Evolutionary conservation across 1,140 invertebrate genomes (phyloP), one percentile per base, ranked within the genome.

Genomic region (Carposina sasakii): DNA sequence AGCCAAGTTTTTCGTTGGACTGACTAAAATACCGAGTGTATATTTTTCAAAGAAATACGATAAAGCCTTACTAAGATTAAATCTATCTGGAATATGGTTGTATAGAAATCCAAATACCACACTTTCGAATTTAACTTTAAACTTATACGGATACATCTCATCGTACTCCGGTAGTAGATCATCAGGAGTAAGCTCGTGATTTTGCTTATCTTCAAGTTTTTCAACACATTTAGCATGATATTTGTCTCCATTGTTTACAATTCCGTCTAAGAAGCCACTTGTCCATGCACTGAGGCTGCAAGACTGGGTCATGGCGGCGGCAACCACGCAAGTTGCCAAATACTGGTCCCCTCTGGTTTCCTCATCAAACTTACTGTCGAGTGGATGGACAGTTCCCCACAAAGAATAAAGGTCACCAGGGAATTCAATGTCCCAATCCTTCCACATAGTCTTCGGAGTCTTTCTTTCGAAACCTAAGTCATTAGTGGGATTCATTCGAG

Each of bases 381-480:
- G 62, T 2, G 88, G 88, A 77, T 89, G 86, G 12, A 90, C 51
- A 17, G 84, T 86, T 2, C 88, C 88, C 81, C 87, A 87, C 0
- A 90, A 59, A 0, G 89, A 89, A 69, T 83, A 90, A 2, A 90
- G 59, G 41, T 89, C 87, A 0, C 86, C 85, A n/a, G 85, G 81
- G 54, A 89, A 89, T 68, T 90, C 89, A 2, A 89, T 84, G 55
- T 90, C 87, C 85, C 87, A 90, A 46, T 89, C 84, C 58, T 88
- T 87, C 81, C 88, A 76, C 67, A 78, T 66, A 1, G 85, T 79
- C 16, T 75, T 65, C 0, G 85, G 75, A 28, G 79, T 71, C 42
- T 76, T 76, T 47, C 87, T 73, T 16, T 81, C 75, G 12, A 84
- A 70, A 13, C 86, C 86, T 2, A 85, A 61, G 37, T 85, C 84